Evolutionary conservation across 2,113 vertebrate genomes (phyloP).

Genomic region (Nothobranchius kuhntae): DNA sequence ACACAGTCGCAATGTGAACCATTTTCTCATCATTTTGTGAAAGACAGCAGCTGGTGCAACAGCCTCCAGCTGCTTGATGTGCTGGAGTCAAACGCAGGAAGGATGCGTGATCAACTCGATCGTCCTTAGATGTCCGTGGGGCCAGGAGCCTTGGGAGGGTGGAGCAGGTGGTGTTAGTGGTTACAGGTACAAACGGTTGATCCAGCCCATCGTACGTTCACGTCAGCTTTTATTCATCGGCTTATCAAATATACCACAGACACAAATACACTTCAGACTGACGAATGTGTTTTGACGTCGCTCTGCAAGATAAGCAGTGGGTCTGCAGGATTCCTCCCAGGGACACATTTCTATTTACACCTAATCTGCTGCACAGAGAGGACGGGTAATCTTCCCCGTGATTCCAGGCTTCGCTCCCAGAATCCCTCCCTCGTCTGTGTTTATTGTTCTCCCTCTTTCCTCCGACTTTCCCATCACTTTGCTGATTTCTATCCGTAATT

Average conservation of each 20-base stretch:
- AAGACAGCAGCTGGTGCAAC: slow-evolving; percentile 51
- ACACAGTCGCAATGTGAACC: slow-evolving; percentile 33
- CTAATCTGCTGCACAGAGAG: slow-evolving; percentile 52
- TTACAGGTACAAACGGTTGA: slow-evolving; percentile 9
- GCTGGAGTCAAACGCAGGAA: slow-evolving; percentile 30
- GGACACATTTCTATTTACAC: slow-evolving; percentile 73
- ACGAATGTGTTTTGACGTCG: slow-evolving; percentile 73
- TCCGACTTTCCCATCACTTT: neutral
- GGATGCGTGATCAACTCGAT: slow-evolving; percentile 28
- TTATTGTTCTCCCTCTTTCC: slow-evolving; percentile 8
- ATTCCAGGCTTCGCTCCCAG: slow-evolving; percentile 57
- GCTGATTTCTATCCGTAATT: neutral
- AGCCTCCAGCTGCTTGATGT: slow-evolving; percentile 58
- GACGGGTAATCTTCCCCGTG: slow-evolving; percentile 62
- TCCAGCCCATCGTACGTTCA: neutral
- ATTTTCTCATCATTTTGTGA: slow-evolving; percentile 47
- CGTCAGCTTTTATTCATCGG: slow-evolving; percentile 13
- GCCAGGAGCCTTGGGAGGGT: slow-evolving; percentile 19
- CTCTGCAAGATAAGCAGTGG: slow-evolving; percentile 63
- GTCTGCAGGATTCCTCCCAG: slow-evolving; percentile 61
- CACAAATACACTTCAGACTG: slow-evolving; percentile 55
- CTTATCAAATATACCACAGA: slow-evolving; percentile 42
- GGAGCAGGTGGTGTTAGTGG: slow-evolving; percentile 21
- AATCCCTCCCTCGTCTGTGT: slow-evolving; percentile 40
- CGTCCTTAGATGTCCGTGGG: slow-evolving; percentile 17